Evolutionary conservation across 2,888 invertebrate genomes (phyloP).

Genomic region (Brassicogethes aeneus): DNA sequence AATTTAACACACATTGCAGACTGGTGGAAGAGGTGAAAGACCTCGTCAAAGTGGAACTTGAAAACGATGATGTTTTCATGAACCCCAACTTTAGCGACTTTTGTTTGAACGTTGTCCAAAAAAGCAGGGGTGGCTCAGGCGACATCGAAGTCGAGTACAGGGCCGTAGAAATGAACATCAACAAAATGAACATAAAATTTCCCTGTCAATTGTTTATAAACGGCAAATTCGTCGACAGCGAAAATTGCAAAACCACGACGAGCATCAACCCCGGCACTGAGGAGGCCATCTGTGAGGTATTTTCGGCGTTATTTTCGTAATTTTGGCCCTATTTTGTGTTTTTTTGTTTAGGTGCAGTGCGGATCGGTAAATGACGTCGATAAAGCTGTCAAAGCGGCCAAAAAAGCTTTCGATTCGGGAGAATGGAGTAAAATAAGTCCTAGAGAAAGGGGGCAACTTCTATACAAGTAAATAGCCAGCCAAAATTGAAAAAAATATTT

Average conservation of each 20-base stretch:
- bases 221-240: slow-evolving; percentile 79
- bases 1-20: slow-evolving; percentile 42
- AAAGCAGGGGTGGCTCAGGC: slow-evolving; percentile 52
- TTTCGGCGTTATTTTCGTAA: no score
- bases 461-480: slow-evolving; percentile 56
- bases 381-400: slow-evolving; percentile 78
- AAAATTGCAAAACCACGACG: slow-evolving; percentile 52
- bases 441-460: slow-evolving; percentile 75
- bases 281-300: slow-evolving; percentile 61
- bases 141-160: slow-evolving; percentile 56
- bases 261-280: slow-evolving; percentile 83
- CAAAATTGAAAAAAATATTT: background rate
- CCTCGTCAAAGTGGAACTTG: slow-evolving; percentile 61
- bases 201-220: slow-evolving; percentile 88
- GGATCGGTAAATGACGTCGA: slow-evolving; percentile 77
- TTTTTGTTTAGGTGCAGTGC: slow-evolving; percentile 46
- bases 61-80: slow-evolving; percentile 90
- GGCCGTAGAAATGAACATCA: slow-evolving; percentile 66
- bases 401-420: slow-evolving; percentile 77
- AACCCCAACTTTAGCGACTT: slow-evolving; percentile 83
- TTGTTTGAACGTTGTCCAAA: slow-evolving; percentile 54
- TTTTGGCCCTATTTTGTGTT: background rate
- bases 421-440: slow-evolving; percentile 94
- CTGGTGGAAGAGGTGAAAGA: slow-evolving; percentile 90
- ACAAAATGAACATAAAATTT: slow-evolving; percentile 77